Evolutionary conservation across 2,797 vertebrate genomes (phyloP).

Genomic region (Trematomus bernacchii): DNA sequence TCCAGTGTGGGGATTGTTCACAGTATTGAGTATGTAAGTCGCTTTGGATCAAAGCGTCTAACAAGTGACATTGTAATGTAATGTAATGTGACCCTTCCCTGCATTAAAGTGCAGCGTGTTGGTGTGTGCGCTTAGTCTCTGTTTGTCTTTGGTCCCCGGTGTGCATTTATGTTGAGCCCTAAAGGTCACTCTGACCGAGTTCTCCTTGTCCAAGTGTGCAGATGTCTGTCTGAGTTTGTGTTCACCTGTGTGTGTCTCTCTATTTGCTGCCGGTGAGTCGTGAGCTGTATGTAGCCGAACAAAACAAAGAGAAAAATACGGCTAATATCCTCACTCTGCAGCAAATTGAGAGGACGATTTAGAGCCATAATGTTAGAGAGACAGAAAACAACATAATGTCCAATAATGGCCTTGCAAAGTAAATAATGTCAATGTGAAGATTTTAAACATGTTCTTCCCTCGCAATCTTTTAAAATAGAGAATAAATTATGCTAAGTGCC

Average conservation of each 20-base stretch:
- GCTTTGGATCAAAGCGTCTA: too few species aligned
- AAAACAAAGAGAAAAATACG: not conserved
- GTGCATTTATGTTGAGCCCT: not conserved
- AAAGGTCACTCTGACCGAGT: conserved; percentile 44
- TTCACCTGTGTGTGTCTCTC: not conserved
- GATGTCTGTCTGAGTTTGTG: not conserved
- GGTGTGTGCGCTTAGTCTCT: not conserved
- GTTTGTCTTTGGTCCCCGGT: not conserved
- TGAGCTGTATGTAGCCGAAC: not conserved
- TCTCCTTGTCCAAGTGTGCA: not conserved
- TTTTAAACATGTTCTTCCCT: not conserved
- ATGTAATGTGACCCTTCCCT: not conserved
- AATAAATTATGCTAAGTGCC: too few species aligned
- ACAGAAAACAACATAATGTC: not conserved
- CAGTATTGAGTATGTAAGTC: too few species aligned
- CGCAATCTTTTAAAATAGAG: too few species aligned
- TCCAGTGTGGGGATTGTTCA: too few species aligned
- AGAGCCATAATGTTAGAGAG: not conserved
- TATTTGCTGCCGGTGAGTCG: conserved; percentile 26
- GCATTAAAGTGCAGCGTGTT: not conserved
- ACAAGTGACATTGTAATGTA: too few species aligned
- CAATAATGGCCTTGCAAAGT: not conserved
- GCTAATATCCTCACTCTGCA: not conserved
- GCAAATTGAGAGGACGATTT: not conserved
- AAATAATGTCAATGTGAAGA: not conserved